phyloP scores from a whole-genome alignment of 2,888 invertebrate species.

The Gisinianus flammeolus region DNA sequence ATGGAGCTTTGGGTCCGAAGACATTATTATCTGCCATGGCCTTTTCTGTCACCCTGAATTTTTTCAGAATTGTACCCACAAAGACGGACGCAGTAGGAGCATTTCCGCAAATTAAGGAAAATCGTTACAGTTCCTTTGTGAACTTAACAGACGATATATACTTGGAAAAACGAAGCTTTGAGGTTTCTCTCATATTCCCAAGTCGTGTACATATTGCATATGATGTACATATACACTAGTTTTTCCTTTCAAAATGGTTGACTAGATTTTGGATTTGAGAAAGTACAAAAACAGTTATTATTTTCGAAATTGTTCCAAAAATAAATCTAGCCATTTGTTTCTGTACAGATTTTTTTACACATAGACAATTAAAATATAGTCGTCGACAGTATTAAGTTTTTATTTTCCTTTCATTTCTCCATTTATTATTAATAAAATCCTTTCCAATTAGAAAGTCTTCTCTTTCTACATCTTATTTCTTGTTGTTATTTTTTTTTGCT shows the following conservation, averaged over 20 bases:
- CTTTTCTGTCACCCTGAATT: too few relatives aligned
- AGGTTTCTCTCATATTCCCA: neutral
- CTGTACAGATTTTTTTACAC: neutral
- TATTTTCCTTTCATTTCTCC: too few relatives aligned
- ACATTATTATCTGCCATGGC: too few relatives aligned
- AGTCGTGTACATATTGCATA: too few relatives aligned
- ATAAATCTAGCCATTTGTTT: neutral
- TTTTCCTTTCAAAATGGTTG: neutral
- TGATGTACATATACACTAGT: neutral
- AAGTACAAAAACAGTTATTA: neutral
- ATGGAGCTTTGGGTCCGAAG: too few relatives aligned
- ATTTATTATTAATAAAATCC: too few relatives aligned
- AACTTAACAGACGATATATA: neutral
- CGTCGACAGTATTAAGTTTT: too few relatives aligned
- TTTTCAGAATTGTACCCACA: too few relatives aligned
- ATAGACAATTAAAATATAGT: neutral
- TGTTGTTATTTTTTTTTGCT: neutral
- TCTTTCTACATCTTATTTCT: neutral
- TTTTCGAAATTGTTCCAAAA: neutral
- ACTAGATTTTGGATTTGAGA: neutral
- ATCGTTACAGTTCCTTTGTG: too few relatives aligned
- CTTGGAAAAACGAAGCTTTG: neutral
- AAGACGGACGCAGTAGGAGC: too few relatives aligned
- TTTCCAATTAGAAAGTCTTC: too few relatives aligned
- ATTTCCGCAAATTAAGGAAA: too few relatives aligned